A percentile compares a stretch with the other conserved stretches of the same genome.
Conservation (phyloP, 1,140 invertebrate genomes). For the Vanessa atalanta region DNA sequence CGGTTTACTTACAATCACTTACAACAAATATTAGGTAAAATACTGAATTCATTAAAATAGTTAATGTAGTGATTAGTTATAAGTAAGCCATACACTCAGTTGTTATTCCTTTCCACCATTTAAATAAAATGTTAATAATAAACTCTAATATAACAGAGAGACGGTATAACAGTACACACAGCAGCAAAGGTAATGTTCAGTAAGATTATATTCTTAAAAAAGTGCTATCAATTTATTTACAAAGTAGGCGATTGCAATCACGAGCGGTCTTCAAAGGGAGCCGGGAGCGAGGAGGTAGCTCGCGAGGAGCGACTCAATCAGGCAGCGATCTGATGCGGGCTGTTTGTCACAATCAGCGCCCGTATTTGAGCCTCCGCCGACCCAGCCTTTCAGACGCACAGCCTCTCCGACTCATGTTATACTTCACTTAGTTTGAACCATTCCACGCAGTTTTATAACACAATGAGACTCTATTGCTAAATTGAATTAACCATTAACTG, state of each 20-base stretch:
- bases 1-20: too few relatives aligned
- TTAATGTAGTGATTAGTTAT: too few relatives aligned
- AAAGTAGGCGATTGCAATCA: conserved; percentile 12
- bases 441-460: background rate
- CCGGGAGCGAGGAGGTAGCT: background rate
- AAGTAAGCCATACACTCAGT: too few relatives aligned
- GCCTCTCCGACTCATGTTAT: background rate
- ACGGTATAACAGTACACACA: too few relatives aligned
- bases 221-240: background rate
- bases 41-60: too few relatives aligned
- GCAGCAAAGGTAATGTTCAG: too few relatives aligned
- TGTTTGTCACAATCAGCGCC: conserved; percentile 23
- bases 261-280: background rate
- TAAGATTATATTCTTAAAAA: background rate
- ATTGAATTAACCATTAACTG: too few relatives aligned
- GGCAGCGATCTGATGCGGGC: conserved; percentile 10
- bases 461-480: background rate
- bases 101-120: too few relatives aligned
- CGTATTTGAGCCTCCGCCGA: conserved; percentile 2
- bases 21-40: too few relatives aligned
- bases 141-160: too few relatives aligned
- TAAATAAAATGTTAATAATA: too few relatives aligned
- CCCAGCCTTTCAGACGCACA: background rate
- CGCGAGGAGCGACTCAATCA: background rate
- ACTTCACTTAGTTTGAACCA: background rate